Evolutionary conservation across 2,888 invertebrate genomes (phyloP).

Genomic region (Sminthurinus aureus): DNA sequence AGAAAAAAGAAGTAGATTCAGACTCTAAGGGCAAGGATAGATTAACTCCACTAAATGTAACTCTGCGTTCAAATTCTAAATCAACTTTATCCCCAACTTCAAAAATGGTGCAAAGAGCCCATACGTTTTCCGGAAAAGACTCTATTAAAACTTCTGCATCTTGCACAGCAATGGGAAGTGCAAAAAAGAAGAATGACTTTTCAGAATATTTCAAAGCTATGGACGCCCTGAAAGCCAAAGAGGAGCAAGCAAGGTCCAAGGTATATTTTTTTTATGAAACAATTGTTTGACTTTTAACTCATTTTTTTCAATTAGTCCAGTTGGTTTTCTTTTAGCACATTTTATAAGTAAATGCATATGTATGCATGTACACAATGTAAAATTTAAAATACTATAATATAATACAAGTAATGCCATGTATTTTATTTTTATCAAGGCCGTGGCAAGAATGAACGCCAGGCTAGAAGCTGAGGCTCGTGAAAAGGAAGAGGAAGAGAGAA

Average conservation of each 20-base stretch:
- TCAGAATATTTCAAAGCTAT: conserved; percentile 39
- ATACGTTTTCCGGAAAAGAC: background rate
- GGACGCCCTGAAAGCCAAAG: conserved; percentile 21
- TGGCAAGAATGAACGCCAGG: background rate
- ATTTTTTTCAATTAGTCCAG: background rate
- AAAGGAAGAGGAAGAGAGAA: background rate
- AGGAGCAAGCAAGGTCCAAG: background rate
- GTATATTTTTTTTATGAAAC: background rate
- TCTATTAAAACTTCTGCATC: background rate
- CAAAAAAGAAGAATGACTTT: conserved; percentile 34
- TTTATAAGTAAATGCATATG: too few relatives aligned
- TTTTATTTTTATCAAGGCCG: too few relatives aligned
- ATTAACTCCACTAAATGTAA: background rate
- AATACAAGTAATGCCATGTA: too few relatives aligned
- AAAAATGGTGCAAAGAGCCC: background rate
- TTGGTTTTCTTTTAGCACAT: too few relatives aligned
- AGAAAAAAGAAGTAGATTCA: background rate
- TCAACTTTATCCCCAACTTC: background rate
- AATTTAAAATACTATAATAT: too few relatives aligned
- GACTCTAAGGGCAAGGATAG: background rate
- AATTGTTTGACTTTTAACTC: background rate
- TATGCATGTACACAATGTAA: too few relatives aligned
- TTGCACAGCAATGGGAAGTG: background rate
- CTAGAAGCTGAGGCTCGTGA: background rate
- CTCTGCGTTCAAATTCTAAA: background rate